Percentiles rank a stretch among this genome's conserved stretches.
Conservation (phyloP, 2,797 vertebrate species). For the Acipenser ruthenus region DNA sequence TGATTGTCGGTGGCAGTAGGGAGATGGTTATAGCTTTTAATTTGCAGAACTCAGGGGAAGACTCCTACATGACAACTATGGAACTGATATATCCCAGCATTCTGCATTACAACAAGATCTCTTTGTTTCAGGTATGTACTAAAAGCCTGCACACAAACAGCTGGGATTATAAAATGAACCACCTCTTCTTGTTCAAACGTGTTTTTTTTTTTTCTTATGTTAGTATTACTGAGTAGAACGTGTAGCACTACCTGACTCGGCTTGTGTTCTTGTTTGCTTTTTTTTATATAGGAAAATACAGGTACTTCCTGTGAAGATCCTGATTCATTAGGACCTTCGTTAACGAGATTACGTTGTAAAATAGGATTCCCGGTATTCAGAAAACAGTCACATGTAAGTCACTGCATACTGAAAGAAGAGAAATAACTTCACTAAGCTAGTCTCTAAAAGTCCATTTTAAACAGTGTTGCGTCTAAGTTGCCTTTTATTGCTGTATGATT, state of each 20-base stretch:
- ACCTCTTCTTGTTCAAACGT: background rate
- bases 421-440: no score
- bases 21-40: constrained; percentile 35
- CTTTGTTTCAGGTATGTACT: constrained; percentile 22
- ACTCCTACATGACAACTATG: constrained; percentile 50
- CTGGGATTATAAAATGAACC: background rate
- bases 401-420: no score
- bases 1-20: constrained; percentile 44
- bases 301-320: constrained; percentile 22
- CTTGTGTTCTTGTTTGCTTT: no score
- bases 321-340: background rate
- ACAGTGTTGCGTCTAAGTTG: background rate
- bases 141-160: background rate
- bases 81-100: constrained; percentile 44
- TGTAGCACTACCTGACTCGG: background rate
- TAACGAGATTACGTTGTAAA: constrained; percentile 28
- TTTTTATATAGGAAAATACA: constrained; percentile 21
- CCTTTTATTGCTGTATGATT: background rate
- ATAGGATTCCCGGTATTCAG: constrained; percentile 33
- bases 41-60: constrained; percentile 44
- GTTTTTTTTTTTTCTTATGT: background rate
- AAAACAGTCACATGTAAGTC: constrained; percentile 24
- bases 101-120: constrained; percentile 37
- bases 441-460: background rate
- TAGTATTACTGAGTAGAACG: background rate